These are phyloP conservation scores for Chloroclysta siterata DNA, from an alignment of 2,888 invertebrate genomes.

Conservation along the genomic window DNA sequence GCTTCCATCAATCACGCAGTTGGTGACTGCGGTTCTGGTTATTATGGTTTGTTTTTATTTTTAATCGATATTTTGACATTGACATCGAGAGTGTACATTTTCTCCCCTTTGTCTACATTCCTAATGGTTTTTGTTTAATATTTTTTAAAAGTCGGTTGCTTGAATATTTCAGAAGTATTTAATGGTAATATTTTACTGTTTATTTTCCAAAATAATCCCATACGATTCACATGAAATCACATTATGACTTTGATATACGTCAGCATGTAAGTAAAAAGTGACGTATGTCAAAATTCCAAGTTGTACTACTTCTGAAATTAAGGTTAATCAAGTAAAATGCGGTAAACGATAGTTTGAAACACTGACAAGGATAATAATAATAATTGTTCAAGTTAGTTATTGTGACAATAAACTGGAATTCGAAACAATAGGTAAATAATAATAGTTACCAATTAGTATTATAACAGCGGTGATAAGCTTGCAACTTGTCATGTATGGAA, in stretches of 20 bases:
- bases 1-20: neutral
- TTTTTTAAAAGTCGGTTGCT: neutral
- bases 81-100: slow-evolving; percentile 9
- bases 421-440: no score
- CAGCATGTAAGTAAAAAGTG: neutral
- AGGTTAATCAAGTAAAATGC: no score
- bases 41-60: slow-evolving; percentile 9
- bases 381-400: no score
- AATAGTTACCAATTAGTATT: no score
- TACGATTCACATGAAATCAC: no score
- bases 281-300: neutral
- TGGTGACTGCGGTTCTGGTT: neutral
- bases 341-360: no score
- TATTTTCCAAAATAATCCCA: neutral
- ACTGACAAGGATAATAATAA: no score
- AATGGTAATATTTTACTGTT: neutral
- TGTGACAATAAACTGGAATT: no score
- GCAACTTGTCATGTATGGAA: no score
- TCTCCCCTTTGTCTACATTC: slow-evolving; percentile 2
- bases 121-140: neutral
- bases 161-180: neutral
- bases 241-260: neutral
- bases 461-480: no score
- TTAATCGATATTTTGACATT: slow-evolving; percentile 22
- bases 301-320: no score